Percentiles rank a stretch among this genome's conserved stretches.
These are phyloP conservation scores for Pandemis corylana DNA, from an alignment of 2,888 invertebrate species.

Conservation along the genomic window DNA sequence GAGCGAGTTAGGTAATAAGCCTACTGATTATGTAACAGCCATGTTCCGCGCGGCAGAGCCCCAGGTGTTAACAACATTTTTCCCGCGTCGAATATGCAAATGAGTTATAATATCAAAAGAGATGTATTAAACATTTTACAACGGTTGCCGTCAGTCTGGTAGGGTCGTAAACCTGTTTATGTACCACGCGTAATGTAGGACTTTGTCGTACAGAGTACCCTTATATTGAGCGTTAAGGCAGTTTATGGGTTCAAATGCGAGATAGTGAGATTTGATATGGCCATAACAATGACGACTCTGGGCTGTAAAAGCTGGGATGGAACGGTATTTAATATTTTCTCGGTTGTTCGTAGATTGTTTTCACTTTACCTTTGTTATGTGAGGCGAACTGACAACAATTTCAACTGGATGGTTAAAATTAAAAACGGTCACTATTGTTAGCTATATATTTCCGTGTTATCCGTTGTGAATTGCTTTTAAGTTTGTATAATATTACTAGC, in stretches of 20 bases:
- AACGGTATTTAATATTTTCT: not conserved
- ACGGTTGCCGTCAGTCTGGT: constrained; percentile 37
- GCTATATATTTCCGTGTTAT: too few relatives aligned
- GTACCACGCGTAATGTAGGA: constrained; percentile 39
- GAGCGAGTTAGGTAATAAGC: too few relatives aligned
- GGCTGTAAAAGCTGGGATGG: not conserved
- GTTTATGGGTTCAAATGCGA: constrained; percentile 47
- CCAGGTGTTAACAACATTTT: constrained; percentile 35
- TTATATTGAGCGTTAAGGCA: constrained; percentile 53
- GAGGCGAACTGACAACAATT: too few relatives aligned
- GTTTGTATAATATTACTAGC: too few relatives aligned
- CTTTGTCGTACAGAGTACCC: constrained; percentile 50
- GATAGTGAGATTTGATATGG: constrained; percentile 37
- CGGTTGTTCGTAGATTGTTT: not conserved
- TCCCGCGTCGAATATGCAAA: constrained; percentile 30
- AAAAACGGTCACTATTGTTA: too few relatives aligned
- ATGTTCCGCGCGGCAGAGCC: not conserved
- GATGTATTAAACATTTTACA: constrained; percentile 41
- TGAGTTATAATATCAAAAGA: constrained; percentile 41
- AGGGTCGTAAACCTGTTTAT: constrained; percentile 38
- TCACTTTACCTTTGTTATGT: not conserved
- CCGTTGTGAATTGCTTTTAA: too few relatives aligned
- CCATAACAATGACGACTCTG: constrained; percentile 29
- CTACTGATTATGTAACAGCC: not conserved
- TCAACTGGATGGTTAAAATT: too few relatives aligned